Conservation (phyloP, 2,113 vertebrate genomes). For the Stigmatopora nigra region DNA sequence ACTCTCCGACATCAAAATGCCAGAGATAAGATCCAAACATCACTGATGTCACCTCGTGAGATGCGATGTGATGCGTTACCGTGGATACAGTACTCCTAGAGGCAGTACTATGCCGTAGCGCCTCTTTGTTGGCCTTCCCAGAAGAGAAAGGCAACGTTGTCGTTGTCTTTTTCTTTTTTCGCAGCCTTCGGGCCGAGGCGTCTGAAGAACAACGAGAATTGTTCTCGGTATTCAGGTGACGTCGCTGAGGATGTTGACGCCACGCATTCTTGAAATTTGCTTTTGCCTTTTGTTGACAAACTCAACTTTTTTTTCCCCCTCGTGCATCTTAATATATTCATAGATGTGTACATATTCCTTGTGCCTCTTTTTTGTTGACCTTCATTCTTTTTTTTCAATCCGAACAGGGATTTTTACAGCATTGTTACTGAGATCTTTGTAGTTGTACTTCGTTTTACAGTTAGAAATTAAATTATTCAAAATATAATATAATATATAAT, state of each 20-base stretch:
- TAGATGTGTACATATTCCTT: conserved; percentile 3
- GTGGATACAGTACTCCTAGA: background rate
- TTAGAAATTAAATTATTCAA: too few relatives aligned
- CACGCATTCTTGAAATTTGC: conserved; percentile 21
- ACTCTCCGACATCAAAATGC: too few relatives aligned
- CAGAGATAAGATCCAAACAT: background rate
- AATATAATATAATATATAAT: too few relatives aligned
- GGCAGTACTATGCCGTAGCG: background rate
- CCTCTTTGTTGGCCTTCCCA: background rate
- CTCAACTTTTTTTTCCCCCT: conserved; percentile 20
- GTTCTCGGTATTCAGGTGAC: conserved; percentile 24
- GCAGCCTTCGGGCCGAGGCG: conserved; percentile 4
- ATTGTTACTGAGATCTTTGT: background rate
- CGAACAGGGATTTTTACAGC: background rate
- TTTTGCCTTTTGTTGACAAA: conserved; percentile 26
- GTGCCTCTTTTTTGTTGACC: conserved; percentile 39
- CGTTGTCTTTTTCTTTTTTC: background rate
- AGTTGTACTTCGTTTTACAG: too few relatives aligned
- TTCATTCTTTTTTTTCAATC: conserved; percentile 3
- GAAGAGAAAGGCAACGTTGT: background rate
- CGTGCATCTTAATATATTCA: conserved; percentile 13
- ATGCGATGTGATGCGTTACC: background rate
- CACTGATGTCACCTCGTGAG: background rate
- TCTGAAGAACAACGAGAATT: conserved; percentile 10
- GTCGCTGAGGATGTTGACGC: conserved; percentile 34